Conservation (phyloP, 1,140 invertebrate genomes). For the Stegodyphus mimosarum region DNA sequence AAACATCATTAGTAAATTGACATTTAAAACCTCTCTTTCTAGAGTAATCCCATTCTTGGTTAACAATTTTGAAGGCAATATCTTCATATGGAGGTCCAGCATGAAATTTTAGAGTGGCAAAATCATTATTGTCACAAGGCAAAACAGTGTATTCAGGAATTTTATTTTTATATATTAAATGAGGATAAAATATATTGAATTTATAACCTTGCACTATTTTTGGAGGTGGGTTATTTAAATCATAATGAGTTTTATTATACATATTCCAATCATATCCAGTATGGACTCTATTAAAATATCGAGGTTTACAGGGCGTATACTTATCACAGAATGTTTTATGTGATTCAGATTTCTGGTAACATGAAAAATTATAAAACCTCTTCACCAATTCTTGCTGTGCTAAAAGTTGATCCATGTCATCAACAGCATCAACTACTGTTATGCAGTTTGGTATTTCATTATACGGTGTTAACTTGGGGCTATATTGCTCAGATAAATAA, state of each 20-base stretch:
- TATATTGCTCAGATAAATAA: too few relatives aligned
- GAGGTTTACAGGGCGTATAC: constrained; percentile 94
- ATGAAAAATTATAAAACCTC: too few relatives aligned
- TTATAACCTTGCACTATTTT: constrained; percentile 99
- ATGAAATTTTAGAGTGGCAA: constrained; percentile 93
- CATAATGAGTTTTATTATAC: constrained; percentile 99
- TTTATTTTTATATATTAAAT: constrained; percentile 94
- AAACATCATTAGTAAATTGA: constrained; percentile 99
- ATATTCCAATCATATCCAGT: constrained; percentile 99
- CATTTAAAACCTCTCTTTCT: constrained; percentile 98
- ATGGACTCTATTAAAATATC: constrained; percentile 93
- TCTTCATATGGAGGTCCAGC: constrained; percentile 98
- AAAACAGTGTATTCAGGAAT: constrained; percentile 88
- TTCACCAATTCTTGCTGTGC: too few relatives aligned
- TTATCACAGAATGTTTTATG: constrained; percentile 76
- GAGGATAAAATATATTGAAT: constrained; percentile 99
- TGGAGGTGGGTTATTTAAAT: constrained; percentile 99
- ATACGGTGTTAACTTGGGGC: too few relatives aligned
- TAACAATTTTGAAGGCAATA: constrained; percentile 99
- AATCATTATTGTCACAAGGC: constrained; percentile 89
- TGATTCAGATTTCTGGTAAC: too few relatives aligned
- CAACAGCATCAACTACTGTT: too few relatives aligned
- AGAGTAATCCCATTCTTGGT: constrained; percentile 99
- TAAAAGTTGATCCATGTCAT: too few relatives aligned
- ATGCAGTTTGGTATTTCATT: too few relatives aligned